A percentile compares a stretch with the other conserved stretches of the same genome.
These are phyloP conservation scores for Cottus gobio DNA, from an alignment of 2,113 vertebrate species.

Conservation along the genomic window DNA sequence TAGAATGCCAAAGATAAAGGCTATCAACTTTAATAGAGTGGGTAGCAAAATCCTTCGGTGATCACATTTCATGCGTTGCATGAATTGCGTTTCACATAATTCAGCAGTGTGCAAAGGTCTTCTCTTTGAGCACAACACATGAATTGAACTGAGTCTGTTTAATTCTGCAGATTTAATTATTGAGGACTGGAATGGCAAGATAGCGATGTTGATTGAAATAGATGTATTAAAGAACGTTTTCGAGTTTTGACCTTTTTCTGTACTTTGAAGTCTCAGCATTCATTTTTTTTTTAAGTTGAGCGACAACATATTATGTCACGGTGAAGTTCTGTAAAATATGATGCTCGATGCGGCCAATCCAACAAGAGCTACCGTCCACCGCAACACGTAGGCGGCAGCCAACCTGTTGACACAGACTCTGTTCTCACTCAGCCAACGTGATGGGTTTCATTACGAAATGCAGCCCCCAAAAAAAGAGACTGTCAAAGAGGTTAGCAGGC, in stretches of 20 bases:
- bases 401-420: constrained; percentile 43
- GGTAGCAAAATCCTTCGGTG: background rate
- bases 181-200: constrained; percentile 3
- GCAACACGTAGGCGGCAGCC: constrained; percentile 30
- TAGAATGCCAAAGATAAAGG: background rate
- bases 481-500: constrained; percentile 22
- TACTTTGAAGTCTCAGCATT: background rate
- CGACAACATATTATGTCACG: background rate
- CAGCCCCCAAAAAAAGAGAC: constrained; percentile 25
- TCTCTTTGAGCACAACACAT: constrained; percentile 2
- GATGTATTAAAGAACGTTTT: background rate
- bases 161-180: constrained; percentile 12
- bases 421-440: constrained; percentile 20
- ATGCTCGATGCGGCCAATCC: constrained; percentile 11
- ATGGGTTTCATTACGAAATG: constrained; percentile 23
- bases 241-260: background rate
- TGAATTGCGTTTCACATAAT: background rate
- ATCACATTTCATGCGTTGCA: constrained; percentile 1
- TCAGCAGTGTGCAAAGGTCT: constrained; percentile 1
- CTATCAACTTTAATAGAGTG: background rate
- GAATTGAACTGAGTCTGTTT: background rate
- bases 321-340: background rate
- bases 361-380: background rate
- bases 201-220: constrained; percentile 2
- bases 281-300: background rate